Evolutionary conservation across 2,113 vertebrate species (phyloP), one percentile per base, ranked within the genome.

Genomic region (Crocuta crocuta): DNA sequence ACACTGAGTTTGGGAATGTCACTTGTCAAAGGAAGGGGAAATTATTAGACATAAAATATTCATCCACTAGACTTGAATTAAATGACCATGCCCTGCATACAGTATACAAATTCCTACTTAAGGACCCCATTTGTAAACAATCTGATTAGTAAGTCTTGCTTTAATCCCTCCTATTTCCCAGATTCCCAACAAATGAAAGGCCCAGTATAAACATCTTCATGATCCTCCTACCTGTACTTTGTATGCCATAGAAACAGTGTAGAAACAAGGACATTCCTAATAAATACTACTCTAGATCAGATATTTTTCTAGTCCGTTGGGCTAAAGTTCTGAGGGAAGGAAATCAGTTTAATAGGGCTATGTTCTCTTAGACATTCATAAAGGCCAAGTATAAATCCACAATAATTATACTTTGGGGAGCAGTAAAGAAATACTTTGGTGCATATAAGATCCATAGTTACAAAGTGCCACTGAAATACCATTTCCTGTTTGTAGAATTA

Each of bases 311-410:
- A 95, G 83, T 97, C 91, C 61, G 90, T 84, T 98, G 97, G 21
- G 21, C 90, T 97, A 92, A 97, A 91, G 74, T 96, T 98, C 89
- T 97, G 78, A 93, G 73, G 81, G 73, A 97, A 94, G 21, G 65
- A 93, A 21, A 95, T 7, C 96, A 53, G 55, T 88, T 96, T 98
- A 98, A 97, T 92, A 96, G 66, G 61, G 66, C 74, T 92, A 97
- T 98, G 86, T 97, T 98, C 96, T 98, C 48, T 90, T 95, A 98
- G 79, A 61, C 94, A 90, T 98, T 98, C 91, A 98, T 97, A 98
- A 98, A 98, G 89, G 48, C 39, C 61, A 53, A 79, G 82, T 98
- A 98, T 98, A 98, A 98, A 97, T 90, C 76, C 93, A 89, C 28
- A 31, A 71, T 96, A 98, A 98, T 98, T 98, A 98, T 61, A 58